Base-by-base conservation (phyloP, 53 echinoderm and acorn worm genomes). In the Glandiceps talaboti region DNA sequence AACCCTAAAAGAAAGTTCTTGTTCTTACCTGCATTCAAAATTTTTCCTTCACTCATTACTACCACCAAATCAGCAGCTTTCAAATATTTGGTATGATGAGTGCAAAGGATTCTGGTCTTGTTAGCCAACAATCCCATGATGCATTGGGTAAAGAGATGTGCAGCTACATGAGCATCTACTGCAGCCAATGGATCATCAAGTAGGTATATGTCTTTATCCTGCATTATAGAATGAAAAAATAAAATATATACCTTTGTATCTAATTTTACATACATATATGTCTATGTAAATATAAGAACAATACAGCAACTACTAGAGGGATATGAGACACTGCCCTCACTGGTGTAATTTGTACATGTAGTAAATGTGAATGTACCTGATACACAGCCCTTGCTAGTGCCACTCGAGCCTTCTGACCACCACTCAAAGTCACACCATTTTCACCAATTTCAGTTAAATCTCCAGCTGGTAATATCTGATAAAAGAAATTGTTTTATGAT, bases 381-480 rank as follows among this genome's bases (percentile, higher is more conserved):
- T 96, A 96, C 0, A 96, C 92, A 14, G 97, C 97, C 73, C 97
- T 92, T 26, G 97, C 97, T 73, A 96, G 88, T 31, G 97, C 85
- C 0, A 96, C 87, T 33, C 97, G 90, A 12, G 97, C 97, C 74
- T 93, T 96, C 89, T 96, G 97, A 25, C 97, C 97, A 25, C 97
- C 97, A 73, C 97, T 96, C 26, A 96, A 81, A 1, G 92, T 96
- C 31, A 96, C 90, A 25, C 97, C 97, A 89, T 96, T 96, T 79
- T 96, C 97, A 27, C 97, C 97, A 32, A 96, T 88, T 80, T 96
- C 97, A n/a, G 97, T 96, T 14, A 86, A 84, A 87, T 96, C 97
- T 29, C 97, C 91, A 28, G 91, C 90, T 25, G 97, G 97, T 31
- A 96, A 81, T 28, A 96, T 87, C 97, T 96, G 76, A 27, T 75